Conservation (phyloP, 2,888 invertebrate genomes). For the Temnothorax rugatulus region DNA sequence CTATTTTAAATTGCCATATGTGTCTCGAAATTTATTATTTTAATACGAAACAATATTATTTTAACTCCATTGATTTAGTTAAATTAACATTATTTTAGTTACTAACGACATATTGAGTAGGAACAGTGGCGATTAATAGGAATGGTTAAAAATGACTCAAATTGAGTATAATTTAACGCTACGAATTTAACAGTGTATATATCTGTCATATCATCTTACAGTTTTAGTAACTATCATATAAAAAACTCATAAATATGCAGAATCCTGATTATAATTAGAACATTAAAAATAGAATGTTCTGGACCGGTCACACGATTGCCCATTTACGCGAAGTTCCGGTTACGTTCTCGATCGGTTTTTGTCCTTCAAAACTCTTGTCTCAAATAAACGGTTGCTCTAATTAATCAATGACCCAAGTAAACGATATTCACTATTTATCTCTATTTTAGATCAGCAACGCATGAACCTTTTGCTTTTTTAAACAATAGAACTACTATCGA, state of each 20-base stretch:
- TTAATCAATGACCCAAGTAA: conserved; percentile 19
- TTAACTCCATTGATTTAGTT: too few relatives aligned
- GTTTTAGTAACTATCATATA: background rate
- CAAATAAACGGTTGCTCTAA: background rate
- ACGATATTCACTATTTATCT: conserved; percentile 9
- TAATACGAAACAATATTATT: too few relatives aligned
- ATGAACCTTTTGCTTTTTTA: background rate
- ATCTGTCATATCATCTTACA: too few relatives aligned
- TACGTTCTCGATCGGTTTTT: background rate
- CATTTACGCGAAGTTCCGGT: background rate
- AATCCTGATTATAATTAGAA: background rate
- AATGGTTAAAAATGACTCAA: too few relatives aligned
- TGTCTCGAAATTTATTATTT: too few relatives aligned
- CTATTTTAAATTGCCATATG: too few relatives aligned
- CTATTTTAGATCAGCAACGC: background rate
- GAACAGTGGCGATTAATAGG: too few relatives aligned
- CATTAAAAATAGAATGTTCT: background rate
- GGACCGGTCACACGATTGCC: background rate
- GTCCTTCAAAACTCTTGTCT: background rate
- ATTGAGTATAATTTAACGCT: too few relatives aligned
- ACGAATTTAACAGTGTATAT: too few relatives aligned
- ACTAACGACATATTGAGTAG: too few relatives aligned
- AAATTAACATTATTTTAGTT: too few relatives aligned
- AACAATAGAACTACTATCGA: background rate
- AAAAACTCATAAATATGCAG: background rate